Conservation (phyloP, 2,888 invertebrate genomes). For the Idaea biselata region DNA sequence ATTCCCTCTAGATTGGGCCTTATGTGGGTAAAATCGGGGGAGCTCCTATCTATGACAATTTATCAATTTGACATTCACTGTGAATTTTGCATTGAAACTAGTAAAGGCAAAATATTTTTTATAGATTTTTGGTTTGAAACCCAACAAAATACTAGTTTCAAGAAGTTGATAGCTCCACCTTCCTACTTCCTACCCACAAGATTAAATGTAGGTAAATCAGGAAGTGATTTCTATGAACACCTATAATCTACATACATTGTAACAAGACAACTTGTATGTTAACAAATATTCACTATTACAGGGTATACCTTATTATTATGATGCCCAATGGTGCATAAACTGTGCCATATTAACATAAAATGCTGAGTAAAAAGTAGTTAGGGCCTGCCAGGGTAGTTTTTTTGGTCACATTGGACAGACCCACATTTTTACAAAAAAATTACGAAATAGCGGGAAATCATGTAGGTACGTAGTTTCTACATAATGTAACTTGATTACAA, state of each 20-base stretch:
- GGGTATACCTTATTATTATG: conserved; percentile 34
- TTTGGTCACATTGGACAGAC: not conserved
- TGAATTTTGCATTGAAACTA: too few species aligned
- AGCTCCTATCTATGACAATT: too few species aligned
- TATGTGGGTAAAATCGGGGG: too few species aligned
- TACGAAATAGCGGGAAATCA: conserved; percentile 52
- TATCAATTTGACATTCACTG: too few species aligned
- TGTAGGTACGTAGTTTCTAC: conserved; percentile 3
- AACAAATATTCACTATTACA: conserved; percentile 37
- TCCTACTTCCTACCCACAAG: not conserved
- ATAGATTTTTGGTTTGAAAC: not conserved
- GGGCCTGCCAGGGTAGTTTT: not conserved
- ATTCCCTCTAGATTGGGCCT: too few species aligned
- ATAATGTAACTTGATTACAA: conserved; percentile 31
- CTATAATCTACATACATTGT: not conserved
- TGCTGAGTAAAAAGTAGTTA: conserved; percentile 8
- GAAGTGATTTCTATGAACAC: not conserved
- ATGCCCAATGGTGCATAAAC: conserved; percentile 53
- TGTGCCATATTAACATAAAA: conserved; percentile 48
- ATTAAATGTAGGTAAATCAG: not conserved
- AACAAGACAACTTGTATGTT: conserved; percentile 34
- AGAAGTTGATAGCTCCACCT: not conserved
- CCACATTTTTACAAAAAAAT: conserved; percentile 29
- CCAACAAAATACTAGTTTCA: not conserved
- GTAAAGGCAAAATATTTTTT: too few species aligned